Evolutionary conservation across 2,888 invertebrate species (phyloP).

Genomic region (Rotaria sp.): DNA sequence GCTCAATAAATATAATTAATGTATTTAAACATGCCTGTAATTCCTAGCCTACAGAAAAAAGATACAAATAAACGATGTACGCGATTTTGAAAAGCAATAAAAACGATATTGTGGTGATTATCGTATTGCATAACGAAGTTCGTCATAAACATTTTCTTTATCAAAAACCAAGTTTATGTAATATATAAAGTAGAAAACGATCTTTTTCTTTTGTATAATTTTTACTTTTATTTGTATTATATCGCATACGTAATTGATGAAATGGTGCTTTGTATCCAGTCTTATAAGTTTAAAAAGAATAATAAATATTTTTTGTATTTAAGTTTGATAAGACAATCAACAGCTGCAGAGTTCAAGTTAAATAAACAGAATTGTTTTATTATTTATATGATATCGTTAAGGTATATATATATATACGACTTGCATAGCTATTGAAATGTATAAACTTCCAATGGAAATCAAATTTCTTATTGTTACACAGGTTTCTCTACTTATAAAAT

Average conservation of each 20-base stretch:
- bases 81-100: constrained; percentile 98
- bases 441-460: no score
- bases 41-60: constrained; percentile 59
- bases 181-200: constrained; percentile 87
- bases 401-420: no score
- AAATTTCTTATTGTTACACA: no score
- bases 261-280: constrained; percentile 91
- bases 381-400: no score
- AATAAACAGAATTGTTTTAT: no score
- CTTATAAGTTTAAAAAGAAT: constrained; percentile 60
- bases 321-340: no score
- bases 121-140: constrained; percentile 80
- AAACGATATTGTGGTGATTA: constrained; percentile 66
- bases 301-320: not conserved
- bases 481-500: no score
- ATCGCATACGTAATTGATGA: constrained; percentile 89
- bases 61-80: constrained; percentile 69
- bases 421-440: no score
- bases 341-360: no score
- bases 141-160: constrained; percentile 97
- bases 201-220: constrained; percentile 94
- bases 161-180: constrained; percentile 94
- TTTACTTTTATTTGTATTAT: constrained; percentile 98
- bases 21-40: constrained; percentile 94
- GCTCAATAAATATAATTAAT: constrained; percentile 88